These are phyloP conservation scores for Antheraea yamamai DNA, from an alignment of 2,888 invertebrate species.

Conservation along the genomic window DNA sequence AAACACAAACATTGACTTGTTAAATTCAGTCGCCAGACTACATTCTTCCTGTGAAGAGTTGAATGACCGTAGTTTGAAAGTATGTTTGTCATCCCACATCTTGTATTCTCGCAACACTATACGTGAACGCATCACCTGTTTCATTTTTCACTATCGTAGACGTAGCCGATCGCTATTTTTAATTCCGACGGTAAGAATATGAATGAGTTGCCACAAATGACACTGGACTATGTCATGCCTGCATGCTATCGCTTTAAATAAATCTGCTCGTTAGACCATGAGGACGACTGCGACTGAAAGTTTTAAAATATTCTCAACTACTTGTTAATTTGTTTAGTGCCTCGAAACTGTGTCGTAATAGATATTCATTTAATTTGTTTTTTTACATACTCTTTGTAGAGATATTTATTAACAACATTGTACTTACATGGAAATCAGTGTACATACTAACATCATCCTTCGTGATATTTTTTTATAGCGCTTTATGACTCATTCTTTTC, in stretches of 20 bases:
- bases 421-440: slow-evolving; percentile 22
- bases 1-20: slow-evolving; percentile 39
- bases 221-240: slow-evolving; percentile 39
- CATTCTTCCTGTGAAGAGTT: slow-evolving; percentile 53
- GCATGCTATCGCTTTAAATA: slow-evolving; percentile 47
- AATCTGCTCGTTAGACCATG: slow-evolving; percentile 36
- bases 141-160: slow-evolving; percentile 68
- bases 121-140: slow-evolving; percentile 65
- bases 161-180: slow-evolving; percentile 62
- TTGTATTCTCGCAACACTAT: slow-evolving; percentile 49
- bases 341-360: slow-evolving; percentile 17
- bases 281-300: slow-evolving; percentile 26
- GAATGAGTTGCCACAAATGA: slow-evolving; percentile 61
- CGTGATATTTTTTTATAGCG: slow-evolving; percentile 41
- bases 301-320: slow-evolving; percentile 12
- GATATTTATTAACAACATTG: slow-evolving; percentile 18
- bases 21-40: slow-evolving; percentile 40
- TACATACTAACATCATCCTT: slow-evolving; percentile 25
- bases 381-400: slow-evolving; percentile 1
- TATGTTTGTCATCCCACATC: slow-evolving; percentile 66
- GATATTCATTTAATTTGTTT: slow-evolving; percentile 6
- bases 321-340: slow-evolving; percentile 9
- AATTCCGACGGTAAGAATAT: slow-evolving; percentile 59
- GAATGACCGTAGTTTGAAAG: slow-evolving; percentile 54
- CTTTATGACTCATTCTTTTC: slow-evolving; percentile 42